Evolutionary conservation across 2,797 vertebrate genomes (phyloP).

Genomic region (Phoeniculus purpureus): DNA sequence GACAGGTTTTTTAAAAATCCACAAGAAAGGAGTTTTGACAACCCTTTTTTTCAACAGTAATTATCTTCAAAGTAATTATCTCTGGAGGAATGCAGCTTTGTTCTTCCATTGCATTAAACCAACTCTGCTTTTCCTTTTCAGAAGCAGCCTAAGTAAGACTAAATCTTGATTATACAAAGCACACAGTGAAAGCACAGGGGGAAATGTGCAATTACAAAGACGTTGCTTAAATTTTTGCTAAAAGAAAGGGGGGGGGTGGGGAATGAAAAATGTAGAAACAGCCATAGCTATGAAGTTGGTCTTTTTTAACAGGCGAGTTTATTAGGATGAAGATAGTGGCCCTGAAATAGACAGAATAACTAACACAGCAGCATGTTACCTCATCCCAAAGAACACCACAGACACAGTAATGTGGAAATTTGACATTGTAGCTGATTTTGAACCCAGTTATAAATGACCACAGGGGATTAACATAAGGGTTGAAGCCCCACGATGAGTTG

Average conservation of each 20-base stretch:
- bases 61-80: constrained; percentile 58
- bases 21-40: constrained; percentile 3
- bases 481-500: not conserved
- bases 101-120: constrained; percentile 26
- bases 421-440: not conserved
- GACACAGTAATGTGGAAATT: not conserved
- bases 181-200: not conserved
- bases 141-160: not conserved
- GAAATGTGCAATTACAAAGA: not conserved
- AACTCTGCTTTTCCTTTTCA: constrained; percentile 1
- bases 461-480: not conserved
- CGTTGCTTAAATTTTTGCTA: not conserved
- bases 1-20: not conserved
- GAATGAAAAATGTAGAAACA: not conserved
- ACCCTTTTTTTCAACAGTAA: constrained; percentile 25
- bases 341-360: not conserved
- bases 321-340: not conserved
- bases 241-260: not conserved
- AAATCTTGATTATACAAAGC: constrained; percentile 9
- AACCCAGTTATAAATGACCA: not conserved
- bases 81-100: constrained; percentile 22
- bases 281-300: not conserved
- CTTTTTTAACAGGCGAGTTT: not conserved
- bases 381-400: not conserved
- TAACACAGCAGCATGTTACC: not conserved